Evolutionary conservation across 2,888 invertebrate genomes (phyloP).

Genomic region (Leucania comma): DNA sequence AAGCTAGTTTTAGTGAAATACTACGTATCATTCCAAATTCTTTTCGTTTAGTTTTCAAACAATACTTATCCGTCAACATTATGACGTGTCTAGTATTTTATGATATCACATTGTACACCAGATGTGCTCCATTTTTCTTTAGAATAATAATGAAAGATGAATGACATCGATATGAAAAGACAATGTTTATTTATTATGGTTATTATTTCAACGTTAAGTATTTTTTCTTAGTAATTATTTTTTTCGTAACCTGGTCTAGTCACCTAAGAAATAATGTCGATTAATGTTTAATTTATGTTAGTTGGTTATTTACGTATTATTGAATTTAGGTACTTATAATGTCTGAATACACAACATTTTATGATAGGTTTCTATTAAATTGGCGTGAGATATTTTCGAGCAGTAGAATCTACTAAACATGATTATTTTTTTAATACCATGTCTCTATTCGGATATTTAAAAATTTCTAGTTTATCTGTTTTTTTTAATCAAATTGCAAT

Average conservation of each 20-base stretch:
- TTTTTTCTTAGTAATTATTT: constrained; percentile 15
- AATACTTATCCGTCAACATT: not conserved
- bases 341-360: not conserved
- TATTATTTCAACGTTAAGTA: not conserved
- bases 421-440: too few species aligned
- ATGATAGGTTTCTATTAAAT: too few species aligned
- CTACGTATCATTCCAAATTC: not conserved
- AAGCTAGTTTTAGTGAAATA: not conserved
- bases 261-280: constrained; percentile 33
- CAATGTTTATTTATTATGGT: constrained; percentile 15
- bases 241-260: constrained; percentile 40
- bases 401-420: too few species aligned
- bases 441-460: too few species aligned
- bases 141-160: too few species aligned
- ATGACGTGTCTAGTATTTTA: not conserved
- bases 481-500: too few species aligned
- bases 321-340: not conserved
- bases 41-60: constrained; percentile 10
- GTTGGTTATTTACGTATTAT: constrained; percentile 7
- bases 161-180: not conserved
- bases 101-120: not conserved
- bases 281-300: constrained; percentile 43
- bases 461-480: too few species aligned
- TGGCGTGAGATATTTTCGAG: too few species aligned
- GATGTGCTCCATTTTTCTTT: not conserved